Base-by-base conservation (phyloP, 2,113 vertebrate genomes). In the Notarius lentiginosus region DNA sequence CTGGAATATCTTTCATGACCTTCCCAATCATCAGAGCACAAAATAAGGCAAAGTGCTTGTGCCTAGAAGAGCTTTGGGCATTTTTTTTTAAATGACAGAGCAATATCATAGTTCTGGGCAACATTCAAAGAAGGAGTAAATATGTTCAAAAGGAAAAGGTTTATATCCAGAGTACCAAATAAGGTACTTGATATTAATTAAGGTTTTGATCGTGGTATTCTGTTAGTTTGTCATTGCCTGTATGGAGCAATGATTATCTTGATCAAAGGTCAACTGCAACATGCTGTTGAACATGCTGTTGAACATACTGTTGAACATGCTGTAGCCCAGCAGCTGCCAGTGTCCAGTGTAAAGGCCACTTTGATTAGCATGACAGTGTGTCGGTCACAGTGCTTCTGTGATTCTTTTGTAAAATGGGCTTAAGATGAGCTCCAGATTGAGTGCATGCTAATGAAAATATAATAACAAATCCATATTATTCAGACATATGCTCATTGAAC, bases 251-350 rank as follows among this genome's bases (percentile, higher is more conserved):
- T 27, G 47, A 68, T 68, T 10, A 56, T 41, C 49, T 12, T 41
- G 66, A 58, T 56, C 30, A 72, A 58, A 72, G 17, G 17, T 84
- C 30, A 84, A 84, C 5, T 70, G 51, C 15, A 56, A 56, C 82
- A 56, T 56, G 82, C 63, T 68, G 63, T 4, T 79, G 27, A 30
- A 68, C 20, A 83, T 66, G 47, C 22, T 66, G 22, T 49, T 30
- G 30, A 53, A 53, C 81, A 53, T 66, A 60, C 60, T 65, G 60
- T 12, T 76, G n/a, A n/a, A 68, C 20, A 83, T 68, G 49, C 24
- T 68, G 24, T 53, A 53, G 10, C 24, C 49, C 24, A 51, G 12
- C 22, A 30, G 47, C 49, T 53, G 72, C 41, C 49, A 22, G 73
- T 76, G 73, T 77, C 5, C 75, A 55, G 51, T 77, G 51, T 27